Percentiles rank a stretch among this genome's conserved stretches.
Evolutionary conservation across 2,797 vertebrate genomes (phyloP).

Genomic region (Leptodactylus fallax): DNA sequence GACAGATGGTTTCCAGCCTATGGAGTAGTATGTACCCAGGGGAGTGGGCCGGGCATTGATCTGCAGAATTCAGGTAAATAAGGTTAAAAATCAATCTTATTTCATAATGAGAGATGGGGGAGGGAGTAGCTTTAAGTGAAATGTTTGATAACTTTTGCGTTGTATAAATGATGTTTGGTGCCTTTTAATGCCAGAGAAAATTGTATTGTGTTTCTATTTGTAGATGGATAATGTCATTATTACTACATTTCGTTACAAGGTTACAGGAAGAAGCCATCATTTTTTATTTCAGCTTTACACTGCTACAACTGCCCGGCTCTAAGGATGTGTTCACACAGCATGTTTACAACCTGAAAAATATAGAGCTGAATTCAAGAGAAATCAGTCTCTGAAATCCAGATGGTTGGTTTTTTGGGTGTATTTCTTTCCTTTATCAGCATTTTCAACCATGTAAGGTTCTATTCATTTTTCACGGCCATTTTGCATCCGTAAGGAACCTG

Average conservation of each 20-base stretch:
- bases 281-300: neutral
- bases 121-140: too few relatives aligned
- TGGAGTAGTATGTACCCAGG: neutral
- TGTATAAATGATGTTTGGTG: neutral
- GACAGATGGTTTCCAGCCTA: neutral
- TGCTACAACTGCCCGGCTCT: neutral
- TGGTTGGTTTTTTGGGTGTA: neutral
- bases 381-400: neutral
- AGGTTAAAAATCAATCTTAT: neutral
- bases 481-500: too few relatives aligned
- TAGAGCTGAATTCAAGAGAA: too few relatives aligned
- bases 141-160: neutral
- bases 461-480: too few relatives aligned
- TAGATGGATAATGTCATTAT: constrained; percentile 8
- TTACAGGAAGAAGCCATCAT: neutral
- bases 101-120: too few relatives aligned
- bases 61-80: neutral
- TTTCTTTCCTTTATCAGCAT: too few relatives aligned
- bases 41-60: neutral
- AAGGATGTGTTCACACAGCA: too few relatives aligned
- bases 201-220: constrained; percentile 6
- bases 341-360: too few relatives aligned
- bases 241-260: constrained; percentile 1
- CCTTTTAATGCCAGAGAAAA: neutral
- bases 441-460: too few relatives aligned